A percentile compares a stretch with the other conserved stretches of the same genome.
Conservation (phyloP, 2,113 vertebrate genomes). For the Camarhynchus parvulus region DNA sequence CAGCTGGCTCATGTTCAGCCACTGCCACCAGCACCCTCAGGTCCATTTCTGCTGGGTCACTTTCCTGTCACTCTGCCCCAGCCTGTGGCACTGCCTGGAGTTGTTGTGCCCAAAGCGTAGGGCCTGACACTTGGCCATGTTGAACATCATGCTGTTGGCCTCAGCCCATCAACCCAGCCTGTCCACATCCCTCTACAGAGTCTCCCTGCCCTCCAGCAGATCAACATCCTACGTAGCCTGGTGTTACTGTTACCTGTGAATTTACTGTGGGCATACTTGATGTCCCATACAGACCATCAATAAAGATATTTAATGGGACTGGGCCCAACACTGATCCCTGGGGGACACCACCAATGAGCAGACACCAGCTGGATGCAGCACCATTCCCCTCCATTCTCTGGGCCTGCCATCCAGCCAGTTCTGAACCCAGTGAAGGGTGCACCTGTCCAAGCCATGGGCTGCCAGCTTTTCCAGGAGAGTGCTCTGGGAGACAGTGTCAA, state of each 20-base stretch:
- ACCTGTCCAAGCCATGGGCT: fast-evolving
- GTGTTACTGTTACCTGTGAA: not conserved
- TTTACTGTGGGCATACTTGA: not conserved
- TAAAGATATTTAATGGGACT: not conserved
- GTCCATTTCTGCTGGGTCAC: not conserved
- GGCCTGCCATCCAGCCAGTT: not conserved
- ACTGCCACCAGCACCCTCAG: not conserved
- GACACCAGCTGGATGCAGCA: not conserved
- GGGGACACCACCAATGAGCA: not conserved
- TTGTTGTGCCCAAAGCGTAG: not conserved
- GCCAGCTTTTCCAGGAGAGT: not conserved
- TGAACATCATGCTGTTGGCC: not conserved
- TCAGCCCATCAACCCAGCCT: not conserved
- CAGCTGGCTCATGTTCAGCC: not conserved
- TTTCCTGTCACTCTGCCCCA: not conserved
- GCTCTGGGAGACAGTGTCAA: not conserved
- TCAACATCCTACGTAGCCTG: not conserved
- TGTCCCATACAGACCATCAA: too few relatives aligned
- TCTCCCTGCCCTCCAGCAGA: not conserved
- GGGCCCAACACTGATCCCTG: fast-evolving
- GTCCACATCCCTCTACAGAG: not conserved
- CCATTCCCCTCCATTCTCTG: not conserved
- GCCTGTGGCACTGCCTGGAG: fast-evolving
- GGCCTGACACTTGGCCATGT: not conserved
- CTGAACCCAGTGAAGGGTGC: fast-evolving